A percentile compares a stretch with the other conserved stretches of the same genome.
phyloP scores from a whole-genome alignment of 23 tunicate genomes.

The Corella eumyota region DNA sequence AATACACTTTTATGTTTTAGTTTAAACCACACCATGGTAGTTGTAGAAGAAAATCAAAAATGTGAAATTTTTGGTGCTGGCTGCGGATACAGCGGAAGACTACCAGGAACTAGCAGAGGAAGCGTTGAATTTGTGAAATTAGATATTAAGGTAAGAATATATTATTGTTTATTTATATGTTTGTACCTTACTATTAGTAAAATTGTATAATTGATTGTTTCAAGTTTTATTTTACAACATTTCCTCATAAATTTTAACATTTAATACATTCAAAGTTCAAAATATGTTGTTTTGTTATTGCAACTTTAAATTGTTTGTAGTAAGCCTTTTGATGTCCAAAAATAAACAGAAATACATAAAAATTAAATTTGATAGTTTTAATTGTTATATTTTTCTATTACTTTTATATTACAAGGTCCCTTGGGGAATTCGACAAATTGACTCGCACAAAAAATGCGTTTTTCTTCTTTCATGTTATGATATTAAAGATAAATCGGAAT shows the following conservation, averaged over 20 bases:
- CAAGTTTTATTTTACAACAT: no score
- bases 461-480: conserved; percentile 73
- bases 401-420: conserved; percentile 37
- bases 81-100: conserved; percentile 71
- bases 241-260: no score
- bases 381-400: neutral
- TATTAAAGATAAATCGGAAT: conserved; percentile 12
- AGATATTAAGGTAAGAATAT: conserved; percentile 43
- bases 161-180: no score
- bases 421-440: conserved; percentile 72
- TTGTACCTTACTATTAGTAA: no score
- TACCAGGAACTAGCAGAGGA: conserved; percentile 73
- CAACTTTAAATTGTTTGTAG: no score
- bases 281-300: neutral
- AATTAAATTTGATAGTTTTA: no score
- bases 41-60: conserved; percentile 32
- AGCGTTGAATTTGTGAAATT: conserved; percentile 68
- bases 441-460: conserved; percentile 74
- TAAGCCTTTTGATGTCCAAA: no score
- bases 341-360: neutral
- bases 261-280: neutral
- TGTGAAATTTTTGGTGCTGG: conserved; percentile 75
- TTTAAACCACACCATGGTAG: conserved; percentile 84
- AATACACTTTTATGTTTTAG: conserved; percentile 9
- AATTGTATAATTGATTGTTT: no score